phyloP scores from a whole-genome alignment of 2,888 invertebrate species.

The Ganaspis brasiliensis region DNA sequence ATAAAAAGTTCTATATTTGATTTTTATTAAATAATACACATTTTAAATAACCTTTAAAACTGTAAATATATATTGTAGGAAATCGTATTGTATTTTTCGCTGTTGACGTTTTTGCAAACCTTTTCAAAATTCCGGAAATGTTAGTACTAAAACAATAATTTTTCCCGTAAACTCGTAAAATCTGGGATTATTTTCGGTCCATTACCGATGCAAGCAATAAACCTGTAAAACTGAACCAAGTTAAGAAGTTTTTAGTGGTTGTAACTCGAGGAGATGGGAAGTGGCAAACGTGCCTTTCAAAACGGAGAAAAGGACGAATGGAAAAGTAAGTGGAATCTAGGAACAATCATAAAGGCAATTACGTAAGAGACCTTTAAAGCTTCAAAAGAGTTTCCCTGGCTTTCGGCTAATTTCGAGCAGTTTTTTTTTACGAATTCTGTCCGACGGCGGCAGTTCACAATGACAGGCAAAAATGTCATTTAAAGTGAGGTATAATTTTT shows the following conservation, averaged over 20 bases:
- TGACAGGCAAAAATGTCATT: constrained; percentile 46
- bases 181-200: constrained; percentile 29
- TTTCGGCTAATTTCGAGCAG: constrained; percentile 48
- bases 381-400: constrained; percentile 39
- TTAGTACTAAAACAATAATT: background rate
- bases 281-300: constrained; percentile 20
- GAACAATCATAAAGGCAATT: constrained; percentile 39
- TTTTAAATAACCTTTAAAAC: too few species aligned
- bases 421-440: constrained; percentile 52
- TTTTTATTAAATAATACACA: too few species aligned
- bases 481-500: constrained; percentile 50
- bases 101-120: too few species aligned
- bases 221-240: constrained; percentile 30
- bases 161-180: background rate
- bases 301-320: background rate
- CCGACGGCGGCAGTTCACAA: constrained; percentile 56
- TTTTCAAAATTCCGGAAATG: too few species aligned
- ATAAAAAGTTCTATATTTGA: too few species aligned
- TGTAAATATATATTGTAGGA: too few species aligned
- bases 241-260: constrained; percentile 27
- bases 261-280: constrained; percentile 21
- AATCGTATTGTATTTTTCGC: too few species aligned
- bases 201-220: constrained; percentile 31
- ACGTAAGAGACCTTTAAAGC: constrained; percentile 29
- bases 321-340: background rate